These are phyloP conservation scores for Haliaeetus leucogaster DNA, from an alignment of 2,113 vertebrate genomes.

Conservation along the genomic window DNA sequence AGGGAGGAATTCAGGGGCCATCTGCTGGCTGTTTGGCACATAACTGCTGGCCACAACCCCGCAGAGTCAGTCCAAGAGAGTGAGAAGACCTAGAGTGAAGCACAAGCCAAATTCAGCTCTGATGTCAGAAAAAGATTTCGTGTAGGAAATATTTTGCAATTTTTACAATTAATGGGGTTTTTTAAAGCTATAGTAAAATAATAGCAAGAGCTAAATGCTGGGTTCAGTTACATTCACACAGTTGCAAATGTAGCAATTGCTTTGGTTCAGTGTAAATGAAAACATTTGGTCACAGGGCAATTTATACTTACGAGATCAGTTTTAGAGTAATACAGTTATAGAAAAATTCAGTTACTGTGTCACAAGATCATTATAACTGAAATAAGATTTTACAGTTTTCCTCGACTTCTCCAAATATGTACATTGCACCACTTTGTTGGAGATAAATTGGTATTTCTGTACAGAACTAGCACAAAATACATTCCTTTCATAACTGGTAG, in stretches of 20 bases:
- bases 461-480: neutral
- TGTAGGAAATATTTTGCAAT: neutral
- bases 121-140: neutral
- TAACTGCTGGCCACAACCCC: neutral
- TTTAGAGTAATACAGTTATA: neutral
- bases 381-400: neutral
- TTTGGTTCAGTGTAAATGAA: neutral
- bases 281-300: neutral
- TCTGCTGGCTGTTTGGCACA: conserved; percentile 46
- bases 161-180: neutral
- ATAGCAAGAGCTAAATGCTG: neutral
- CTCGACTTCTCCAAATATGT: neutral
- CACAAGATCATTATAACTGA: neutral
- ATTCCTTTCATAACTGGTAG: neutral
- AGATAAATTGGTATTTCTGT: neutral
- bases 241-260: neutral
- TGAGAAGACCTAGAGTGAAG: neutral
- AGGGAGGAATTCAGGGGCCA: conserved; percentile 30
- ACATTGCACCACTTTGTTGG: neutral
- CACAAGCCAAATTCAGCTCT: neutral
- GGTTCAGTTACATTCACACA: neutral
- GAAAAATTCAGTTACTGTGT: neutral
- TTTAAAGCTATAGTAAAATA: neutral
- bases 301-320: neutral
- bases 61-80: neutral